Base-by-base conservation (phyloP, 1,140 invertebrate species). In the Eriocheir sinensis region DNA sequence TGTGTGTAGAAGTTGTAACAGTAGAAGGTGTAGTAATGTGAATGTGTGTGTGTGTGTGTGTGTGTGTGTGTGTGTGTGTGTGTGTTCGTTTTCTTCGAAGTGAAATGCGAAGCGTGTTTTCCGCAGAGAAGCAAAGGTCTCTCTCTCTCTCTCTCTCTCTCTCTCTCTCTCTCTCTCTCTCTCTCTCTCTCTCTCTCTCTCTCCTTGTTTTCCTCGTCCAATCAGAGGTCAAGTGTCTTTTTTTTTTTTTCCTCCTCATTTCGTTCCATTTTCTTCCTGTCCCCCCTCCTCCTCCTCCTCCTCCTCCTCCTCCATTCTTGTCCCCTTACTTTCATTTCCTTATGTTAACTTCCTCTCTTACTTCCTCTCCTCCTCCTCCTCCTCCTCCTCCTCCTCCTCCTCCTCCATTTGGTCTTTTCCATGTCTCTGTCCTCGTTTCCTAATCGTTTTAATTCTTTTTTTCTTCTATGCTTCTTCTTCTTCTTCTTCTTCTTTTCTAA, bases 261-360 rank as follows among this genome's bases (percentile, higher is more conserved):
- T 72, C 60, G 9, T 21, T n/a, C 60, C 21, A 72, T 72, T 72
- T 72, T n/a, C 60, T 72, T n/a, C n/a, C 21, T n/a, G 60, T n/a
- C n/a, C n/a, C n/a, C 60, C 21, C 27, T 72, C n/a, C n/a, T n/a
- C 60, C n/a, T n/a, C n/a, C 21, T n/a, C 21, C 6, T n/a, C n/a
- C n/a, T n/a, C n/a, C n/a, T n/a, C n/a, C n/a, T n/a, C 60, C 60
- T n/a, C 60, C 60, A 72, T 72, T 72, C 1, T 21, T 72, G 60
- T 72, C 60, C 60, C n/a, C 60, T n/a, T 72, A 72, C n/a, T 72
- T 72, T 72, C 60, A n/a, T n/a, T n/a, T n/a, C n/a, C n/a, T n/a
- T n/a, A n/a, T n/a, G n/a, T n/a, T n/a, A n/a, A n/a, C 60, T 72
- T 21, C 27, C 21, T 21, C 60, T 72, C 21, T 72, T n/a, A 4